Base-by-base conservation (phyloP, 2,888 invertebrate species). In the Ochropleura leucogaster region DNA sequence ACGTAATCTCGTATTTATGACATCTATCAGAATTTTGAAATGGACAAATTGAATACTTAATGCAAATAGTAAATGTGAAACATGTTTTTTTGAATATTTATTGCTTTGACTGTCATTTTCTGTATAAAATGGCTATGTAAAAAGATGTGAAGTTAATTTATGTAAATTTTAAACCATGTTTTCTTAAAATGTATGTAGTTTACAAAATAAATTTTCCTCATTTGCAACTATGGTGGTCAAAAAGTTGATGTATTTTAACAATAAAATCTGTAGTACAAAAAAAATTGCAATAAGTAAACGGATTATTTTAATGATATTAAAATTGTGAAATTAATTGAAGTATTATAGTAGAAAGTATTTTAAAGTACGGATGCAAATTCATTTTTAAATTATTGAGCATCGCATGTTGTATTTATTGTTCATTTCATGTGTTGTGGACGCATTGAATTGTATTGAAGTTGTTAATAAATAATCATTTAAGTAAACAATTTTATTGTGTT, bases 301-400 rank as follows among this genome's bases (percentile, higher is more conserved):
- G 80, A 73, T 80, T 80, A 76, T 66, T 81, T 71, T 69, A 76
- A 63, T 65, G 68, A 80, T 83, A 81, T 77, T 79, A 73, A 75
- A 79, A 82, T 79, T 77, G 69, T 85, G 84, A 89, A 87, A 87
- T 88, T 86, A 82, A 81, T 74, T 68, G 72, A 90, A 91, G 91
- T 91, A 91, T 91, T 91, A 83, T 86, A 76, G 74, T 85, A 87
- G 87, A 71, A 89, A 89, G 88, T 88, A 88, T 87, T 90, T 89
- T 85, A 86, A 84, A 83, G 82, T 85, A 83, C 79, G 80, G 69
- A 82, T 68, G 74, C 74, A 78, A 79, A 53, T 68, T 77, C 78
- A 71, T 83, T 79, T 85, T 87, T 85, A 89, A 90, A 89, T 87
- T 83, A 87, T 91, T 90, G 84, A 83, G 67, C 75, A 77, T 88